Evolutionary conservation across 2,113 vertebrate genomes (phyloP).

Genomic region (Amblyornis subalaris): DNA sequence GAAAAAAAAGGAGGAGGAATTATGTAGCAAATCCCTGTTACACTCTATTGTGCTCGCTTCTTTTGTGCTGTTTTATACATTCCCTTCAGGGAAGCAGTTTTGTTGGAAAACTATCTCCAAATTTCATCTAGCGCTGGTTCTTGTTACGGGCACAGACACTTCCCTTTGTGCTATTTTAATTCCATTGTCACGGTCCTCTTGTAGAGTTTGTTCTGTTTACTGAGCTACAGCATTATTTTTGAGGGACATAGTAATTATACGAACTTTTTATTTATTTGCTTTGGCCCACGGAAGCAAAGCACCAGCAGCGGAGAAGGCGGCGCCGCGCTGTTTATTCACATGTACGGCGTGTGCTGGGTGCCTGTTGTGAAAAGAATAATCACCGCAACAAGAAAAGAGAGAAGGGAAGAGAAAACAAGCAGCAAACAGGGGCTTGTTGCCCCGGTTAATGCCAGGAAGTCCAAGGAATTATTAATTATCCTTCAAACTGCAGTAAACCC

Average conservation of each 20-base stretch:
- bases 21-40: background rate
- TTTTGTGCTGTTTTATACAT: slow-evolving; percentile 27
- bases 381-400: background rate
- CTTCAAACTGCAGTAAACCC: background rate
- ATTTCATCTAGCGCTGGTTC: slow-evolving; percentile 3
- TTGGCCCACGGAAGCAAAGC: slow-evolving; percentile 3
- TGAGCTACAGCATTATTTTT: background rate
- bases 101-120: slow-evolving; percentile 48
- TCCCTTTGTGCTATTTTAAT: slow-evolving; percentile 50
- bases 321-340: slow-evolving; percentile 1
- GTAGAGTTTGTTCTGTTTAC: background rate
- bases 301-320: background rate
- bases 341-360: background rate
- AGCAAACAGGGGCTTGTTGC: slow-evolving; percentile 10
- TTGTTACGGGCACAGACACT: background rate
- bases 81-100: slow-evolving; percentile 43
- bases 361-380: slow-evolving; percentile 27
- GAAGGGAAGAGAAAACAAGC: background rate
- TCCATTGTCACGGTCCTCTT: background rate
- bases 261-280: slow-evolving; percentile 47
- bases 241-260: slow-evolving; percentile 34
- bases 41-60: background rate
- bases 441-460: background rate
- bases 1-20: background rate
- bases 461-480: background rate